Base-by-base conservation (phyloP, 2,797 vertebrate species). In the Brachyalestes nurse region DNA sequence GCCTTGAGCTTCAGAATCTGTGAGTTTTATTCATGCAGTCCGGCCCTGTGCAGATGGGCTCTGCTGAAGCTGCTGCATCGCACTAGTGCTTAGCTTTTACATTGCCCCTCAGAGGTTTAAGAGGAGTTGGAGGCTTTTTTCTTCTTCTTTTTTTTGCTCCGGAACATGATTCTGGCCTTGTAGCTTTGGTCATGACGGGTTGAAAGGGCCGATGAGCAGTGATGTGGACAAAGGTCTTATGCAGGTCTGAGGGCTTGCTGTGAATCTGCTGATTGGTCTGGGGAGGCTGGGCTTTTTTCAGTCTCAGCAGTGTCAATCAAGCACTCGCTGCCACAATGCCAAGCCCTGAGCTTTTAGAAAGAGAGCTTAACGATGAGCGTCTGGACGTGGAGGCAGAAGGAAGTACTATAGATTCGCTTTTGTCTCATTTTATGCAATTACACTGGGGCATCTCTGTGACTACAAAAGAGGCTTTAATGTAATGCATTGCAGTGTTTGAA, bases 241-340 rank as follows among this genome's bases (percentile, higher is more conserved):
- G 38, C 53, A 21, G 62, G 51, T 60, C 61, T 65, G n/a, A 49
- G 67, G 60, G 51, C 49, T 67, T 76, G 70, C 25, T 74, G 51
- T 17, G 69, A 67, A 55, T 72, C 40, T 64, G 64, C 45, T 72
- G 72, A 73, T 77, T 79, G 45, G 45, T 72, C 55, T 51, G 62
- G 14, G 65, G 12, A 58, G 42, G 9, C 60, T 74, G 19, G 53
- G 47, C 47, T 51, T 51, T 51, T 51, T 38, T 9, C 7, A 51
- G 45, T 72, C 55, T 74, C 40, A 28, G 25, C 61, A 67, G 23
- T 81, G 84, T 75, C 60, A 81, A 78, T 81, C 78, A 76, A 62
- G 5, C 2, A 7, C 40, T 70, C 40, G 45, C 74, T 73, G 42
- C 65, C 67, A 71, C 60, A 61, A 51, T 60, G 34, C 14, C 34